phyloP scores from a whole-genome alignment of 2,888 invertebrate species.

The Chrysotoxum bicinctum region DNA sequence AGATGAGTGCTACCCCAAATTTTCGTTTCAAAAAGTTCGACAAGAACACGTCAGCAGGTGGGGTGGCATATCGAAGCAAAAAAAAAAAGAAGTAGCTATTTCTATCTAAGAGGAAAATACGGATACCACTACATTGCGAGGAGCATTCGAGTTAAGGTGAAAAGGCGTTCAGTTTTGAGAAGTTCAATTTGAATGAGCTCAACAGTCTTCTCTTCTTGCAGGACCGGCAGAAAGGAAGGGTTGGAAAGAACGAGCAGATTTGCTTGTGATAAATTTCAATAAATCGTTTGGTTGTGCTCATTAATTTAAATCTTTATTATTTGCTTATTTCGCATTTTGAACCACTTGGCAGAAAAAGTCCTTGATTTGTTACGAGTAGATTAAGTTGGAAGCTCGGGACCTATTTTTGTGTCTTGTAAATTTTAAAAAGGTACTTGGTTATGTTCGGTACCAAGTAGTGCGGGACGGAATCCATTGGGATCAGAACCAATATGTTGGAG shows the following conservation, averaged over 20 bases:
- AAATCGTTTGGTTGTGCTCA: not conserved
- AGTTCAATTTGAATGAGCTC: slow-evolving; percentile 22
- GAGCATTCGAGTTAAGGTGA: slow-evolving; percentile 11
- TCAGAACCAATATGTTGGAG: too few species aligned
- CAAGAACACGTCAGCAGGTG: slow-evolving; percentile 34
- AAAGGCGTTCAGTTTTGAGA: slow-evolving; percentile 56
- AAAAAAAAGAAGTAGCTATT: not conserved
- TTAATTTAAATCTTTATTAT: too few species aligned
- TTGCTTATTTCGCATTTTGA: too few species aligned
- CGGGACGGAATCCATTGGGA: too few species aligned
- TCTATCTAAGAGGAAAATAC: not conserved
- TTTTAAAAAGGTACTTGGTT: too few species aligned
- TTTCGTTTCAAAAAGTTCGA: slow-evolving; percentile 45
- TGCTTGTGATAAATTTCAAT: not conserved
- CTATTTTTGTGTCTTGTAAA: too few species aligned
- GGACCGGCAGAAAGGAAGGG: not conserved
- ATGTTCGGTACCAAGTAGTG: too few species aligned
- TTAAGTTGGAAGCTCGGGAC: too few species aligned
- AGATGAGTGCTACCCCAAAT: slow-evolving; percentile 48
- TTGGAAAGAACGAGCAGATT: not conserved
- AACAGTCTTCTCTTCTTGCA: not conserved
- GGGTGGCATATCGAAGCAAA: not conserved
- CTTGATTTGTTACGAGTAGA: too few species aligned
- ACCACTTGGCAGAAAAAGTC: too few species aligned
- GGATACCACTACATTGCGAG: not conserved